Percentiles rank a stretch among this genome's conserved stretches.
These are phyloP conservation scores for Ennomos fuscantarius DNA, from an alignment of 2,888 invertebrate species.

Conservation along the genomic window DNA sequence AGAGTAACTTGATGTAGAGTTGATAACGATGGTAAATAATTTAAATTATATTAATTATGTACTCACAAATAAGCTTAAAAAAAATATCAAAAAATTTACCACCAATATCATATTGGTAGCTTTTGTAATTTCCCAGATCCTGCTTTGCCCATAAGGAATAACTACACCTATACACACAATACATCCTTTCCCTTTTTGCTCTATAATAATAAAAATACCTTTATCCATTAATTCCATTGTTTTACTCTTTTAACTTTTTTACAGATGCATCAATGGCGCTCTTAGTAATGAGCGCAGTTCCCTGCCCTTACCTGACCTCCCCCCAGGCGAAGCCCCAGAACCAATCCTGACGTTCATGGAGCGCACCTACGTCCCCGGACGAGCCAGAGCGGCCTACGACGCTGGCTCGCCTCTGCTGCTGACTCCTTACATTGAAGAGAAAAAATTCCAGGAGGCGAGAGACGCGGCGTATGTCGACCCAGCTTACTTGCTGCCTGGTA, in stretches of 20 bases:
- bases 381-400: slow-evolving; percentile 54
- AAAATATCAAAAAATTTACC: too few relatives aligned
- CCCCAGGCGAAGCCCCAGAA: slow-evolving; percentile 77
- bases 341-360: slow-evolving; percentile 77
- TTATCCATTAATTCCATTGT: too few relatives aligned
- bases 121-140: too few relatives aligned
- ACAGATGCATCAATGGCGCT: slow-evolving; percentile 54
- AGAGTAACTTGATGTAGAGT: too few relatives aligned
- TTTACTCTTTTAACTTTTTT: not conserved
- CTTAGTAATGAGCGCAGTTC: slow-evolving; percentile 53
- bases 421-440: slow-evolving; percentile 82
- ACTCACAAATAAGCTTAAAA: too few relatives aligned
- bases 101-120: too few relatives aligned
- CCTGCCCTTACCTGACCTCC: slow-evolving; percentile 67
- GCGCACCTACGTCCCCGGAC: slow-evolving; percentile 61
- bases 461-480: slow-evolving; percentile 73
- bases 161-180: too few relatives aligned
- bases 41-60: too few relatives aligned
- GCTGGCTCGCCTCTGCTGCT: slow-evolving; percentile 83
- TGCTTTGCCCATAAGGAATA: too few relatives aligned
- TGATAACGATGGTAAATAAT: too few relatives aligned
- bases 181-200: too few relatives aligned
- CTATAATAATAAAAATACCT: too few relatives aligned
- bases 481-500: slow-evolving; percentile 68
- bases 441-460: slow-evolving; percentile 79